These are phyloP conservation scores for Percopsis omiscomaycus DNA, from an alignment of 2,797 vertebrate species.

Conservation along the genomic window DNA sequence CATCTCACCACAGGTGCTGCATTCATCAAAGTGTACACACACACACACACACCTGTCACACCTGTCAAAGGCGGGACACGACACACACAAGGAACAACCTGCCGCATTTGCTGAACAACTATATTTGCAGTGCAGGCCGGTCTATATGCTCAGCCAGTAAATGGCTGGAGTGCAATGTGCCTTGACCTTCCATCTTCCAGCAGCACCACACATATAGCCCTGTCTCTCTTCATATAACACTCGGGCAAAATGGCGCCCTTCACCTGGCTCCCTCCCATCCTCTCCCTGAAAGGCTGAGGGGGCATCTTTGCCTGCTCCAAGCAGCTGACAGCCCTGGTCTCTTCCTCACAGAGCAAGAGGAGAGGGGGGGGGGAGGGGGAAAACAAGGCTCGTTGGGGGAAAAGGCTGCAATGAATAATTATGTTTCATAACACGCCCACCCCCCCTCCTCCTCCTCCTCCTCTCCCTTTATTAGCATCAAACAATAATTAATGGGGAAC, in stretches of 20 bases:
- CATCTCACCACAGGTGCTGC: constrained; percentile 66
- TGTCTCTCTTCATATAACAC: constrained; percentile 76
- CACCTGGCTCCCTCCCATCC: constrained; percentile 62
- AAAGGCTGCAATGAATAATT: constrained; percentile 72
- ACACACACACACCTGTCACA: constrained; percentile 23
- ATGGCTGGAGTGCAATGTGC: constrained; percentile 73
- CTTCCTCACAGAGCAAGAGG: constrained; percentile 42
- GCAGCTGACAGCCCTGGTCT: constrained; percentile 64
- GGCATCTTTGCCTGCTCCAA: constrained; percentile 66
- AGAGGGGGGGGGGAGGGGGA: constrained; percentile 14
- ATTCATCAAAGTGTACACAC: constrained; percentile 71
- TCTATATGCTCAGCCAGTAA: constrained; percentile 69
- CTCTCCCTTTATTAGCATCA: constrained; percentile 66
- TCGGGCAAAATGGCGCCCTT: constrained; percentile 73
- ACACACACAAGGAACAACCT: not conserved
- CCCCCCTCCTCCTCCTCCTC: constrained; percentile 22
- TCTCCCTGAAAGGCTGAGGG: constrained; percentile 71
- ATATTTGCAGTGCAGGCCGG: constrained; percentile 70
- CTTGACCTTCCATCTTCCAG: constrained; percentile 80
- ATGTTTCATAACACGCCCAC: constrained; percentile 65
- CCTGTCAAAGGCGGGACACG: constrained; percentile 68
- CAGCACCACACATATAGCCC: constrained; percentile 74
- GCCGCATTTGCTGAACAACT: constrained; percentile 57
- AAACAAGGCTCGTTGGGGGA: constrained; percentile 35
- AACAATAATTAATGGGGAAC: constrained; percentile 75